phyloP scores from a whole-genome alignment of 35 echinoderm and acorn worm species.

The Eucidaris tribuloides region DNA sequence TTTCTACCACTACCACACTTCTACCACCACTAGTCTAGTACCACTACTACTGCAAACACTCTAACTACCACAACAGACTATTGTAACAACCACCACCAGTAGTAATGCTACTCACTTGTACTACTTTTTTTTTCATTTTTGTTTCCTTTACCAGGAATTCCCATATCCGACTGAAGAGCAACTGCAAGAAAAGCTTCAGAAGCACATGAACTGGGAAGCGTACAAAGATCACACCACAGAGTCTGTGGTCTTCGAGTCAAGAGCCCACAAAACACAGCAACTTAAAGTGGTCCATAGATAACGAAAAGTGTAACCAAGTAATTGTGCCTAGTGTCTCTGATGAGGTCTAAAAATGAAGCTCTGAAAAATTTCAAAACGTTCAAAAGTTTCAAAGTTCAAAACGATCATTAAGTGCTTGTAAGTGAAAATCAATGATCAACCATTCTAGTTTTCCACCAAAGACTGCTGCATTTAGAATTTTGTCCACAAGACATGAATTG shows the following conservation, averaged over 20 bases:
- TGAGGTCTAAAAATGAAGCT: no score
- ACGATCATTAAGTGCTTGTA: no score
- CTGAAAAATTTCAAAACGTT: no score
- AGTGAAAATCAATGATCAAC: no score
- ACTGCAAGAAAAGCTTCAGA: constrained; percentile 51
- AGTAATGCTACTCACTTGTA: background rate
- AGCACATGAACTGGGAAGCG: constrained; percentile 64
- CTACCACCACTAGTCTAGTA: background rate
- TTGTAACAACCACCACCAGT: background rate
- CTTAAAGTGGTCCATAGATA: background rate
- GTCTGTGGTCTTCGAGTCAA: constrained; percentile 22
- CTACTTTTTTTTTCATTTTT: background rate
- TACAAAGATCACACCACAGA: constrained; percentile 33
- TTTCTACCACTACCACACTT: background rate
- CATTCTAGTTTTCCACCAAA: no score
- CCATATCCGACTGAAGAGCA: constrained; percentile 59
- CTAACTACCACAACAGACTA: background rate
- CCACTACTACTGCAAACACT: background rate
- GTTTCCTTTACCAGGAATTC: constrained; percentile 23
- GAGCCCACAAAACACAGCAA: constrained; percentile 39
- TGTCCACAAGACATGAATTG: no score
- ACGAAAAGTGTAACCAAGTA: background rate
- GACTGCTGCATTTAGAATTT: no score
- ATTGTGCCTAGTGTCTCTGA: no score
- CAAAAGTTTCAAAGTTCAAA: no score